Base-by-base conservation (phyloP, 2,888 invertebrate genomes). In the Galeopsomyia nigrocyanea region DNA sequence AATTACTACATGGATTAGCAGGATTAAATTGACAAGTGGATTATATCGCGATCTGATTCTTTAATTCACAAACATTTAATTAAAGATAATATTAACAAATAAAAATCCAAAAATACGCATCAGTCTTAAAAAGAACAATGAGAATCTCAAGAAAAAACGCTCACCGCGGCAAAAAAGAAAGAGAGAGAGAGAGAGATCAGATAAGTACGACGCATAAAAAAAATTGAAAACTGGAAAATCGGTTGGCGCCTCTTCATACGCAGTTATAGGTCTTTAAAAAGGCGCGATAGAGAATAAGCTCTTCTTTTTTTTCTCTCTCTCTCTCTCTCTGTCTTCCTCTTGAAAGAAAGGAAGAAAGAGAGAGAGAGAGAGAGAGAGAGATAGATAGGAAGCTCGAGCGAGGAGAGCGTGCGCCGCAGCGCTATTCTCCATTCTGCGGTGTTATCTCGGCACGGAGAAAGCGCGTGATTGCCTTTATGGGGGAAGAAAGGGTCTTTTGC, bases 401-500 rank as follows among this genome's bases (percentile, higher is more conserved):
- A 17, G 16, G 49, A 21, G 9, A 51, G 51, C 22, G 6, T 14
- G 26, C 26, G 53, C 88, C 69, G 68, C 70, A 75, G 69, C 74
- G 77, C 80, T 74, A 80, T 81, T 82, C 82, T 81, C 80, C 82
- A 82, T 83, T 82, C 81, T 80, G 77, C 77, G 50, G 77, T 81
- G 86, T 86, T 86, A 86, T 86, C 86, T 86, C 81, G 80, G 79
- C 78, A 22, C 22, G 21, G 49, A 66, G 65, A 83, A 84, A 86
- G 84, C 83, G 84, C 86, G 83, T 85, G 86, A 86, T 86, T 86
- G 86, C 86, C 83, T 86, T 86, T 86, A 86, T 86, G 84, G 85
- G 85, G 86, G 85, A 85, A 85, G 86, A 86, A 86, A 86, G 84
- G 84, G 85, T 85, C 86, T 83, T 86, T 86, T 84, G 85, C 83